A percentile compares a stretch with the other conserved stretches of the same genome.
phyloP scores from a whole-genome alignment of 1,140 invertebrate genomes.

The Contarinia nasturtii region DNA sequence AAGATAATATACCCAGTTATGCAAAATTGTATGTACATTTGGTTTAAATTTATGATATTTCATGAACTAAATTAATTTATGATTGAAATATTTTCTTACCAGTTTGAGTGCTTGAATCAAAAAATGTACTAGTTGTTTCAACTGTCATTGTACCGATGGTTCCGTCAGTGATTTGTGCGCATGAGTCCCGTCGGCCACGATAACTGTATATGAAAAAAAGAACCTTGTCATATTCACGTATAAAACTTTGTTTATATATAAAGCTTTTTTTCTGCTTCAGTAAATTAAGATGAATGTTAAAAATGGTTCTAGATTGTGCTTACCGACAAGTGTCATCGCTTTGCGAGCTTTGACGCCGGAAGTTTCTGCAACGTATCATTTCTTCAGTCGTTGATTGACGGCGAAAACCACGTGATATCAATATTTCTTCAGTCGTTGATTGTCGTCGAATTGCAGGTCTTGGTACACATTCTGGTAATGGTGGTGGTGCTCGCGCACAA shows the following conservation, averaged over 20 bases:
- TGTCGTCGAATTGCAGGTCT: constrained; percentile 55
- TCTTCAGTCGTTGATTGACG: constrained; percentile 80
- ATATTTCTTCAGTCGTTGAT: constrained; percentile 78
- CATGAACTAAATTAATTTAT: too few species aligned
- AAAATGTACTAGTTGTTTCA: constrained; percentile 77
- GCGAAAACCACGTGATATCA: constrained; percentile 73
- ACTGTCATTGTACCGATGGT: constrained; percentile 85
- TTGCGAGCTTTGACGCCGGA: constrained; percentile 59
- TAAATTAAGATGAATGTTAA: too few species aligned
- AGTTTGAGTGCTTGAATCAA: constrained; percentile 81
- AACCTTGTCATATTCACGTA: constrained; percentile 4
- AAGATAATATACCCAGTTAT: too few species aligned
- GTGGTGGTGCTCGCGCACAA: constrained; percentile 31
- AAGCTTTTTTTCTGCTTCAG: too few species aligned
- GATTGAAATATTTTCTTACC: constrained; percentile 40
- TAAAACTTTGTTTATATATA: too few species aligned
- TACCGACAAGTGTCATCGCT: constrained; percentile 52
- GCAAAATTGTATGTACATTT: too few species aligned
- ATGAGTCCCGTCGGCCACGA: constrained; percentile 64
- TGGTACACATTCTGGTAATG: constrained; percentile 14
- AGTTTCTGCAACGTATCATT: constrained; percentile 78
- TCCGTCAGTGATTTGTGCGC: constrained; percentile 76
- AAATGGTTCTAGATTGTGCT: not conserved
- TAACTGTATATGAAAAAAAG: constrained; percentile 25
- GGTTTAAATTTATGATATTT: too few species aligned